Conservation (phyloP, 2,113 vertebrate species). For the Neodon shergylaensis region DNA sequence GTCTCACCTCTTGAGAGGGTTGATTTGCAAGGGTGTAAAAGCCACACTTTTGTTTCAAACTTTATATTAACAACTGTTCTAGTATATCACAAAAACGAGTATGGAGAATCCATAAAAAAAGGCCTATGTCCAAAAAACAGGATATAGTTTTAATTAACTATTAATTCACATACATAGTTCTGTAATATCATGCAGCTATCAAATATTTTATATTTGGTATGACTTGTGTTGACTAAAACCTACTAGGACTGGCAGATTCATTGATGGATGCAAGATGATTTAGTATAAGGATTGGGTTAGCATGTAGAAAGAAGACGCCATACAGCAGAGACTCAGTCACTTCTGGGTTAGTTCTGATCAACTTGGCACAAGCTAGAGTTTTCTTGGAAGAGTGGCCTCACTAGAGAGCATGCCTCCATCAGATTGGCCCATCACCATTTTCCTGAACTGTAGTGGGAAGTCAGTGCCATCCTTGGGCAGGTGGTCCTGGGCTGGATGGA, state of each 20-base stretch:
- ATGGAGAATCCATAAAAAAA: neutral
- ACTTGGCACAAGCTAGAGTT: neutral
- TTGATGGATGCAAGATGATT: neutral
- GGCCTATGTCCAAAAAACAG: neutral
- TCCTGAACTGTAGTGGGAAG: neutral
- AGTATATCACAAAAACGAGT: neutral
- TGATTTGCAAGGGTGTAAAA: neutral
- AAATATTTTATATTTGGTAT: neutral
- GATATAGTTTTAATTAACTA: neutral
- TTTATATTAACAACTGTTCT: neutral
- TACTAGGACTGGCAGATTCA: neutral
- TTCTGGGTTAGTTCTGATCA: neutral
- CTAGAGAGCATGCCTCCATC: neutral
- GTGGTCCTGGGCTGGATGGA: neutral
- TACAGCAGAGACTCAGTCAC: neutral
- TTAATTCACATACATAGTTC: neutral
- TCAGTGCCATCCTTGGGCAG: neutral
- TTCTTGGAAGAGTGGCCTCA: neutral
- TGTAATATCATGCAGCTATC: neutral
- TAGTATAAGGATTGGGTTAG: neutral
- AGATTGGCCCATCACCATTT: neutral
- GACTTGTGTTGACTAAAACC: neutral
- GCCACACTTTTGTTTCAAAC: neutral
- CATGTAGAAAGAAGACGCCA: neutral
- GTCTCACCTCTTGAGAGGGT: neutral